These are phyloP conservation scores for Ptychochromis oligacanthus DNA, from an alignment of 2,113 vertebrate species.

Conservation along the genomic window DNA sequence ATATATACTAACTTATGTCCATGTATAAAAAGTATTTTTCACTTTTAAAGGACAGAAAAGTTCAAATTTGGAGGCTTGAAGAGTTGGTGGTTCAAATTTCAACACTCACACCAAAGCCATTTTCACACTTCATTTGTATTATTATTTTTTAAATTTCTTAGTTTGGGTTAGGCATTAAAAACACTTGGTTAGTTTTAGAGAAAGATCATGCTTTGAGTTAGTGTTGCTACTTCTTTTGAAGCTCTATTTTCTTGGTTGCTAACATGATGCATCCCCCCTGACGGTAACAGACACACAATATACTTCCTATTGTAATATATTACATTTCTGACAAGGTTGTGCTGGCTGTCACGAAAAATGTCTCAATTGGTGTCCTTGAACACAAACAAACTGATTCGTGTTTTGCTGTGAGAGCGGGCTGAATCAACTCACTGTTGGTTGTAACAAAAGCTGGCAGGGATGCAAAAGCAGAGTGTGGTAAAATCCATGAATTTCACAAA, in stretches of 20 bases:
- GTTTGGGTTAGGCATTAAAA: not conserved
- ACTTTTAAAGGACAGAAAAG: not conserved
- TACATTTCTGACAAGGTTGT: too few relatives aligned
- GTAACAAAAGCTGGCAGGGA: not conserved
- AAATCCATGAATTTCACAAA: not conserved
- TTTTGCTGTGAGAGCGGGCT: not conserved
- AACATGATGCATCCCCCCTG: not conserved
- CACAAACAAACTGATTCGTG: not conserved
- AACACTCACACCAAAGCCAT: not conserved
- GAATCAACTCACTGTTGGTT: not conserved
- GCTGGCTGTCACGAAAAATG: not conserved
- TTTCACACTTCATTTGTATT: not conserved
- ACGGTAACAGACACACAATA: not conserved
- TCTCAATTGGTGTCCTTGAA: not conserved
- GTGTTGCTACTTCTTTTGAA: not conserved
- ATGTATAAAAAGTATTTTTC: not conserved
- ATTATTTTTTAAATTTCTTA: not conserved
- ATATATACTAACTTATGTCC: not conserved
- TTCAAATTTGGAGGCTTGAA: not conserved
- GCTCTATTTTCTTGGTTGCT: too few relatives aligned
- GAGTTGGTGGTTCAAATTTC: too few relatives aligned
- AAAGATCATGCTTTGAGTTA: too few relatives aligned
- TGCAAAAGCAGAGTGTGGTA: not conserved
- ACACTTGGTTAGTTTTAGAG: not conserved
- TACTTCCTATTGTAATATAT: not conserved